phyloP scores from a whole-genome alignment of 2,797 vertebrate genomes.

The Tragelaphus eurycerus region DNA sequence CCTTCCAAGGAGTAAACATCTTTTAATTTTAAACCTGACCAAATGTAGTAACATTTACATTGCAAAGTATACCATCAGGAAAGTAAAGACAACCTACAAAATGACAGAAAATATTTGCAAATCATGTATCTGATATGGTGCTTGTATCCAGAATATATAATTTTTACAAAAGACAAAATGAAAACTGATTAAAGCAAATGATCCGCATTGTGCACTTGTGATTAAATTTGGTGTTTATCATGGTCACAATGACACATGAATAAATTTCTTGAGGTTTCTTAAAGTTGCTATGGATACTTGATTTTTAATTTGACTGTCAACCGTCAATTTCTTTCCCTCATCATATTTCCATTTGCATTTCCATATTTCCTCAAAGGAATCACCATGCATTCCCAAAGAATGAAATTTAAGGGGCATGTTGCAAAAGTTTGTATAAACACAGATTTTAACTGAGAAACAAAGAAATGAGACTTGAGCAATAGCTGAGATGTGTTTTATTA shows the following conservation, averaged over 20 bases:
- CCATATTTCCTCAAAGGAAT: neutral
- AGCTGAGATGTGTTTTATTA: slow-evolving; percentile 20
- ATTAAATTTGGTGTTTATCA: neutral
- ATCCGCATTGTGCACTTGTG: slow-evolving; percentile 15
- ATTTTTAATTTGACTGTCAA: slow-evolving; percentile 29
- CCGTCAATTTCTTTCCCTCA: neutral
- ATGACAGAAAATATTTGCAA: neutral
- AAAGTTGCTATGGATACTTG: slow-evolving; percentile 46
- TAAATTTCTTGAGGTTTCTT: slow-evolving; percentile 21
- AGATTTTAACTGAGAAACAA: slow-evolving; percentile 27
- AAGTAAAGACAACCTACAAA: neutral
- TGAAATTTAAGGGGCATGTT: slow-evolving; percentile 15
- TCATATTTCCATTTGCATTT: neutral
- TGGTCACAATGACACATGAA: slow-evolving; percentile 45
- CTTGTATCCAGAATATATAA: neutral
- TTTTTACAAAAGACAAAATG: neutral
- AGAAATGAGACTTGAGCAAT: neutral
- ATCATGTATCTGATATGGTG: neutral
- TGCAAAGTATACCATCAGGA: neutral
- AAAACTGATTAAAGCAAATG: slow-evolving; percentile 48
- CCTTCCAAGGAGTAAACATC: too few relatives aligned
- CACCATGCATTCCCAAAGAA: neutral
- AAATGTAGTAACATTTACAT: neutral
- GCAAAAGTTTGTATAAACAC: slow-evolving; percentile 10
- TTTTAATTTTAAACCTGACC: neutral